Evolutionary conservation across 2,113 vertebrate species (phyloP).

Genomic region (Muntiacus reevesi): DNA sequence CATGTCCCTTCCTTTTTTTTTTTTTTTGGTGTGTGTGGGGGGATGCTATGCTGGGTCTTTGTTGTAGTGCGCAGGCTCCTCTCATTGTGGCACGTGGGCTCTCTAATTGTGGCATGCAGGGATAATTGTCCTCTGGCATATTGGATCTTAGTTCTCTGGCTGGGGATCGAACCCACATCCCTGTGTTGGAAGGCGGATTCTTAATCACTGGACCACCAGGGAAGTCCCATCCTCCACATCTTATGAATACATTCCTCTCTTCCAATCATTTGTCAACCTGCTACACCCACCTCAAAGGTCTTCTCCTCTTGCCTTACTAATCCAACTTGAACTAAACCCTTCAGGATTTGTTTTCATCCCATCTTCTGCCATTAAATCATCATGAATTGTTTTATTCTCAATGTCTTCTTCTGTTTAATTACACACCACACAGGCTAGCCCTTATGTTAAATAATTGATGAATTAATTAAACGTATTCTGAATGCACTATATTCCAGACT

Average conservation of each 20-base stretch:
- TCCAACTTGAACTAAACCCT: not conserved
- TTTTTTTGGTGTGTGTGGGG: not conserved
- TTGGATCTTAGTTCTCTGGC: not conserved
- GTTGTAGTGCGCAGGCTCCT: not conserved
- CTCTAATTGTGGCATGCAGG: not conserved
- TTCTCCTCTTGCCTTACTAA: not conserved
- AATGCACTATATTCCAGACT: not conserved
- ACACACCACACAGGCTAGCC: not conserved
- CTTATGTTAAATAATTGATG: not conserved
- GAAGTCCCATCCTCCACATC: not conserved
- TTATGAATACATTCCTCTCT: not conserved
- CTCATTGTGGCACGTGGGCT: not conserved
- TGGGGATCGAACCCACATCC: not conserved
- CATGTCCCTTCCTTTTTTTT: accelerated
- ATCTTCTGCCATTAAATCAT: not conserved
- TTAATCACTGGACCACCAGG: not conserved
- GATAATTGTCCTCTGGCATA: not conserved
- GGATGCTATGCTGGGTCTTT: not conserved
- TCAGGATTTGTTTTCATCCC: not conserved
- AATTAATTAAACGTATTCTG: not conserved
- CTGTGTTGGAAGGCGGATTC: not conserved
- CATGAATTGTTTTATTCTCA: not conserved
- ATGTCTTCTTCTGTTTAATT: constrained; percentile 3
- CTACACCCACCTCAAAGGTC: accelerated
- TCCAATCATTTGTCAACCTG: too few relatives aligned